Percentiles rank a stretch among this genome's conserved stretches.
Conservation (phyloP, 2,797 vertebrate genomes). For the Chelon labrosus region DNA sequence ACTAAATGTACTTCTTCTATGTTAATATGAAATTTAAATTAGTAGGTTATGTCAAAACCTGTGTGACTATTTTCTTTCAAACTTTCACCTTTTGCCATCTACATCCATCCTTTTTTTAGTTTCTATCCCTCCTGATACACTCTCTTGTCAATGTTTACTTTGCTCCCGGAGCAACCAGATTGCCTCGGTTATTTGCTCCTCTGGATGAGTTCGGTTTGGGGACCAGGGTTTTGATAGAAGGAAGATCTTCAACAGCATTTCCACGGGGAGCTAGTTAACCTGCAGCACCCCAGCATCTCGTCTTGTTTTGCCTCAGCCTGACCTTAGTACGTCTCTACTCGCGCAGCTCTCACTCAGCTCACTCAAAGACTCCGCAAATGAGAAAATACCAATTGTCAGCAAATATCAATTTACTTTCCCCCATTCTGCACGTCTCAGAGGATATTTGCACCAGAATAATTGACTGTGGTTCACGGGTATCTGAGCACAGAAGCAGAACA, state of each 20-base stretch:
- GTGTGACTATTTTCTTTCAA: neutral
- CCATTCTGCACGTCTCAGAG: slow-evolving; percentile 60
- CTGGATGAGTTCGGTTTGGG: slow-evolving; percentile 50
- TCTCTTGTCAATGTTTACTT: slow-evolving; percentile 60
- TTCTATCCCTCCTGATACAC: slow-evolving; percentile 5
- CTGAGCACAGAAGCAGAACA: slow-evolving; percentile 49
- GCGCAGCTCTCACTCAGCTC: slow-evolving; percentile 26
- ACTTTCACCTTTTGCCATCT: neutral
- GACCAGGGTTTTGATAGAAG: slow-evolving; percentile 30
- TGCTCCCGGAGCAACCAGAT: slow-evolving; percentile 54
- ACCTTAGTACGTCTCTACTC: slow-evolving; percentile 52
- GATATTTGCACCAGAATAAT: slow-evolving; percentile 68
- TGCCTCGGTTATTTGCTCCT: slow-evolving; percentile 67
- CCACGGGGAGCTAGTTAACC: slow-evolving; percentile 67
- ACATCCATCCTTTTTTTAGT: neutral
- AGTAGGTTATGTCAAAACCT: neutral
- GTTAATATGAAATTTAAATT: neutral
- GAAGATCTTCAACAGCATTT: slow-evolving; percentile 14
- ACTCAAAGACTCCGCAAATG: slow-evolving; percentile 53
- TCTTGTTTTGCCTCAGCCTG: slow-evolving; percentile 59
- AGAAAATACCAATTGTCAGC: slow-evolving; percentile 66
- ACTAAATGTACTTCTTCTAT: neutral
- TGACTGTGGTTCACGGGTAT: slow-evolving; percentile 56
- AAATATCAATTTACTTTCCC: slow-evolving; percentile 67
- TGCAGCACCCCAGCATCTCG: slow-evolving; percentile 35